phyloP scores from a whole-genome alignment of 2,797 vertebrate genomes.

The Gastrophryne carolinensis region DNA sequence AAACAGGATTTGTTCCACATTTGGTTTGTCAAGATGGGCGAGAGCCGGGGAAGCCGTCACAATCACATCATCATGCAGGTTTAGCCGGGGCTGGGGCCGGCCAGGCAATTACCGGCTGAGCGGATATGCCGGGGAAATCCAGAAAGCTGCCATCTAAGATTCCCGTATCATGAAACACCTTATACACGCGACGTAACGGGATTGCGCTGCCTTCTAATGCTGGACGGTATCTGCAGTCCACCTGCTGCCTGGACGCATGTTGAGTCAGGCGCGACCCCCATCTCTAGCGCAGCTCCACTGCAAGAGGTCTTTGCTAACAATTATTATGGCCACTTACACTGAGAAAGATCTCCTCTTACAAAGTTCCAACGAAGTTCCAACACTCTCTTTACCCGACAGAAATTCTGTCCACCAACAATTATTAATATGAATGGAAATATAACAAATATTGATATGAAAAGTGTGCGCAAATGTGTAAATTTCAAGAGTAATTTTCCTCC shows the following conservation, averaged over 20 bases:
- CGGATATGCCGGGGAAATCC: background rate
- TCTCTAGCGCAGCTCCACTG: no score
- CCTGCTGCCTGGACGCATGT: background rate
- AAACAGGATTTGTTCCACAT: conserved; percentile 66
- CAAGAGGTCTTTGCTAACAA: no score
- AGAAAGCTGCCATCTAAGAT: conserved; percentile 18
- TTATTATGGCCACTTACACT: no score
- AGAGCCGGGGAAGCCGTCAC: conserved; percentile 55
- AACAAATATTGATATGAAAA: no score
- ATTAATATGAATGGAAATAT: no score
- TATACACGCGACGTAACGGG: background rate
- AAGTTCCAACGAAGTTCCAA: no score
- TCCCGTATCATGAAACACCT: background rate
- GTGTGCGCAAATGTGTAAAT: no score
- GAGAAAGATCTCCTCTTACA: no score
- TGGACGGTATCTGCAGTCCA: conserved; percentile 13
- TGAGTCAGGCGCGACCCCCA: background rate
- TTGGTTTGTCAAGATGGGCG: conserved; percentile 60
- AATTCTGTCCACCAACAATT: no score
- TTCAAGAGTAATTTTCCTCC: no score
- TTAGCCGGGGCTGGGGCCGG: conserved; percentile 49
- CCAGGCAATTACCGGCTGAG: conserved; percentile 53
- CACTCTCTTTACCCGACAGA: no score
- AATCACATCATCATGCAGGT: conserved; percentile 49
- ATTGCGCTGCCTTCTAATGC: conserved; percentile 6